A percentile compares a stretch with the other conserved stretches of the same genome.
Conservation (phyloP, 2,113 vertebrate species). For the Takifugu bimaculatus region DNA sequence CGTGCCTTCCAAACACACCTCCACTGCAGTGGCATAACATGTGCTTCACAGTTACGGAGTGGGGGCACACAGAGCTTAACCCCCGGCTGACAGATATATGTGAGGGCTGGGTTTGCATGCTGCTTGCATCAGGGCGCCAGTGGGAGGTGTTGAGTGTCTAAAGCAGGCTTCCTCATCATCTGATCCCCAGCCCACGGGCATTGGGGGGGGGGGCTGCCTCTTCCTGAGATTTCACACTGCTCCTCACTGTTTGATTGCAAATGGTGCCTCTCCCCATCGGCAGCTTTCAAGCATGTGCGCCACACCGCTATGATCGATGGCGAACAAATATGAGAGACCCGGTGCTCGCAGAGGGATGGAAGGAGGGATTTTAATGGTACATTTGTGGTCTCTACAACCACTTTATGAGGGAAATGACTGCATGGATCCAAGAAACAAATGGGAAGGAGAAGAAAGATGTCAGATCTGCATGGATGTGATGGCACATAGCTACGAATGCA, state of each 20-base stretch:
- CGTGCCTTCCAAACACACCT: conserved; percentile 40
- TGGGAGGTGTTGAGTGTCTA: conserved; percentile 75
- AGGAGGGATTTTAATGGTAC: conserved; percentile 51
- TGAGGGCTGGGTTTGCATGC: conserved; percentile 74
- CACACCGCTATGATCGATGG: conserved; percentile 66
- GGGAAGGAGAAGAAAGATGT: conserved; percentile 16
- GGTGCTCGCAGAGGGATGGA: conserved; percentile 55
- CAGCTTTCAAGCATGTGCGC: conserved; percentile 57
- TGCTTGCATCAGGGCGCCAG: conserved; percentile 77
- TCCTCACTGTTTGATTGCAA: conserved; percentile 76
- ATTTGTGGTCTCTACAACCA: conserved; percentile 49
- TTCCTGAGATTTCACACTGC: conserved; percentile 77
- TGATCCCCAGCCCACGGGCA: conserved; percentile 78
- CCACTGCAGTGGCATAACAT: conserved; percentile 38
- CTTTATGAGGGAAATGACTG: conserved; percentile 52
- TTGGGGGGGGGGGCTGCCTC: conserved; percentile 70
- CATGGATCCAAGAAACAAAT: conserved; percentile 38
- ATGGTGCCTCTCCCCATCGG: conserved; percentile 67
- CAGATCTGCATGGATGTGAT: conserved; percentile 40
- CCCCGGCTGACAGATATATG: conserved; percentile 65
- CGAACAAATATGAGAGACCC: conserved; percentile 64
- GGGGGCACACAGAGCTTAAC: conserved; percentile 63
- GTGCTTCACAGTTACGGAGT: conserved; percentile 50
- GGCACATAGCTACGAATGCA: conserved; percentile 48
- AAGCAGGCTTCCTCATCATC: conserved; percentile 76